Evolutionary conservation across 2,888 invertebrate genomes (phyloP).

Genomic region (Pristionchus entomophagus): DNA sequence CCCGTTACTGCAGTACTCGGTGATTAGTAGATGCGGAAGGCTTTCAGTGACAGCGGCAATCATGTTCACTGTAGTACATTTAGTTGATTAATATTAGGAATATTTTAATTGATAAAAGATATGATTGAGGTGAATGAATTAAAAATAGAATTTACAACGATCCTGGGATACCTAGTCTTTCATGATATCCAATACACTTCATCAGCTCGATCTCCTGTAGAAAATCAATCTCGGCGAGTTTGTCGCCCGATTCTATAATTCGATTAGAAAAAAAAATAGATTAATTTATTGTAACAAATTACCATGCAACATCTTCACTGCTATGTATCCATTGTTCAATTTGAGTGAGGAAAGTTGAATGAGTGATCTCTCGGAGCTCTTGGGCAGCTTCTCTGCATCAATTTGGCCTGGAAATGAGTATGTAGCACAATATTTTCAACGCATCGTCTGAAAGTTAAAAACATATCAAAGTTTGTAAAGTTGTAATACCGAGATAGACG

Average conservation of each 20-base stretch:
- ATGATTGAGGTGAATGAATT: background rate
- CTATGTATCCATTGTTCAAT: background rate
- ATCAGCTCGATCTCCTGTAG: slow-evolving; percentile 32
- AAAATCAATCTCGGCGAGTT: background rate
- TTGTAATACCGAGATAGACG: background rate
- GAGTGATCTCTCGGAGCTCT: background rate
- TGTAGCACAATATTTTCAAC: background rate
- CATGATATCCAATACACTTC: slow-evolving; percentile 38
- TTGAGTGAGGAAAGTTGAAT: background rate
- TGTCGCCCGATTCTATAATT: slow-evolving; percentile 8
- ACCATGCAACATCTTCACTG: slow-evolving; percentile 32
- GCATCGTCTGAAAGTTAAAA: background rate
- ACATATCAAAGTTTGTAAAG: background rate
- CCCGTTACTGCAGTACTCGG: slow-evolving; percentile 17
- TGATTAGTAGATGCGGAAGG: background rate
- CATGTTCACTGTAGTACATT: slow-evolving; percentile 77
- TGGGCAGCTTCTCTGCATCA: background rate
- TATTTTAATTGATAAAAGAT: slow-evolving; percentile 90
- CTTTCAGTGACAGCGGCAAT: slow-evolving; percentile 15
- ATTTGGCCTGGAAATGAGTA: background rate
- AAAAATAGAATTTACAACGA: background rate
- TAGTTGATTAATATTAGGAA: slow-evolving; percentile 95
- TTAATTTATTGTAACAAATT: background rate
- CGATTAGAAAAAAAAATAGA: background rate
- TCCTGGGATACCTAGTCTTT: slow-evolving; percentile 29